These are phyloP conservation scores for Tricholauxania praeusta DNA, from an alignment of 2,888 invertebrate species.

Conservation along the genomic window DNA sequence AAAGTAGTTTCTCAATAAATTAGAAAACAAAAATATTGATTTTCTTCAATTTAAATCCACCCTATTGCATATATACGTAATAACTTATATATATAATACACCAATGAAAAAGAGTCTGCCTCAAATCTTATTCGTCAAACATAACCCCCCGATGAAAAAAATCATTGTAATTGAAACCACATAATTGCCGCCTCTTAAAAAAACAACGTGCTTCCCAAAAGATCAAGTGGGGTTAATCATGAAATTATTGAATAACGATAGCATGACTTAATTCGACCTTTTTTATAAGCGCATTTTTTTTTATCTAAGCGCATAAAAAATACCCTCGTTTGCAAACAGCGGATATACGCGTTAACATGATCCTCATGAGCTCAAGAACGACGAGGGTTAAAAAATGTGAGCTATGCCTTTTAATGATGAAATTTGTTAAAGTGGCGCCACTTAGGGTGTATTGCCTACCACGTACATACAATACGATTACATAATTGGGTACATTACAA, in stretches of 20 bases:
- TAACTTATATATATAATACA: background rate
- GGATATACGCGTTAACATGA: background rate
- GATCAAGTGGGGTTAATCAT: constrained; percentile 44
- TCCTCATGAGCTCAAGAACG: background rate
- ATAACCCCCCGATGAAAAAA: background rate
- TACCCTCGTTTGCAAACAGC: constrained; percentile 14
- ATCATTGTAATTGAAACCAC: constrained; percentile 27
- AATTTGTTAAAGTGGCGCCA: constrained; percentile 34
- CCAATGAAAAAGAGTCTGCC: background rate
- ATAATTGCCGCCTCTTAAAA: constrained; percentile 25
- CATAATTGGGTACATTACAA: constrained; percentile 24
- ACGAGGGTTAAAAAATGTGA: constrained; percentile 30
- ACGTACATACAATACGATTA: constrained; percentile 24
- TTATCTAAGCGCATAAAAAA: constrained; percentile 47
- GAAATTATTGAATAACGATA: constrained; percentile 34
- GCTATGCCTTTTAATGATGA: background rate
- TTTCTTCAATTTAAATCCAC: no score
- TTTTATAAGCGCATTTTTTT: constrained; percentile 40
- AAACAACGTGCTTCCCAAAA: constrained; percentile 5
- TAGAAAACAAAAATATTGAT: no score
- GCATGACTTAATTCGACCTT: constrained; percentile 29
- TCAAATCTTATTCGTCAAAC: background rate
- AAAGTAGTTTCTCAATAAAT: no score
- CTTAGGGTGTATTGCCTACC: constrained; percentile 28
- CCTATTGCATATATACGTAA: no score